Conservation (phyloP, 2,888 invertebrate species). For the Capitulum mitella region DNA sequence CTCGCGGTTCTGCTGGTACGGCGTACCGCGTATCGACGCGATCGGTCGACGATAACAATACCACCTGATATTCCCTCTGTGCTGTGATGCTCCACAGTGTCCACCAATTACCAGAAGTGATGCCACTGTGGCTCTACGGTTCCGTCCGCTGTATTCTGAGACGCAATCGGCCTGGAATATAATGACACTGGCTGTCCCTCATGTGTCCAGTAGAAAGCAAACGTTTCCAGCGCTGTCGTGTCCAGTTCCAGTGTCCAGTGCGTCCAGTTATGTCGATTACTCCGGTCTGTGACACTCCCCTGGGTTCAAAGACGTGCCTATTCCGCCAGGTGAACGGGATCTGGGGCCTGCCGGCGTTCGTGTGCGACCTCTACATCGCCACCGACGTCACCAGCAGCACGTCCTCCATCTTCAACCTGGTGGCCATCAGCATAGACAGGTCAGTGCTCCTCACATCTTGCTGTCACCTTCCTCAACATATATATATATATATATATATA, state of each 20-base stretch:
- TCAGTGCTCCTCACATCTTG: no score
- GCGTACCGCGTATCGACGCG: no score
- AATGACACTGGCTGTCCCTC: slow-evolving; percentile 28
- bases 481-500: no score
- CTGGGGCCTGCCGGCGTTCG: slow-evolving; percentile 82
- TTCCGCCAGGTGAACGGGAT: slow-evolving; percentile 39
- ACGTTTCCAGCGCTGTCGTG: no score
- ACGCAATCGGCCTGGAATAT: neutral
- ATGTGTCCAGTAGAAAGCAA: neutral
- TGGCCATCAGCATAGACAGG: slow-evolving; percentile 97
- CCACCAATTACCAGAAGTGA: no score
- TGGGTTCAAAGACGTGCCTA: neutral
- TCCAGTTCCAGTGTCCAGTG: neutral
- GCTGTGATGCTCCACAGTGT: no score
- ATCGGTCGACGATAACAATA: no score
- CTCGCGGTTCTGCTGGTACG: no score
- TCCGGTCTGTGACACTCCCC: neutral
- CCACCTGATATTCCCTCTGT: no score
- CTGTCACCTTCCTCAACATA: no score
- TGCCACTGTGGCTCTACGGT: no score
- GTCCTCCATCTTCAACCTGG: slow-evolving; percentile 94
- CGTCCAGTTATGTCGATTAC: neutral
- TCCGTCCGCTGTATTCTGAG: neutral
- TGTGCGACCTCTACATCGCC: slow-evolving; percentile 95
- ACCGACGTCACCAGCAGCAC: slow-evolving; percentile 97